A percentile compares a stretch with the other conserved stretches of the same genome.
phyloP scores from a whole-genome alignment of 2,888 invertebrate genomes.

The Scrobipalpa atriplicella region DNA sequence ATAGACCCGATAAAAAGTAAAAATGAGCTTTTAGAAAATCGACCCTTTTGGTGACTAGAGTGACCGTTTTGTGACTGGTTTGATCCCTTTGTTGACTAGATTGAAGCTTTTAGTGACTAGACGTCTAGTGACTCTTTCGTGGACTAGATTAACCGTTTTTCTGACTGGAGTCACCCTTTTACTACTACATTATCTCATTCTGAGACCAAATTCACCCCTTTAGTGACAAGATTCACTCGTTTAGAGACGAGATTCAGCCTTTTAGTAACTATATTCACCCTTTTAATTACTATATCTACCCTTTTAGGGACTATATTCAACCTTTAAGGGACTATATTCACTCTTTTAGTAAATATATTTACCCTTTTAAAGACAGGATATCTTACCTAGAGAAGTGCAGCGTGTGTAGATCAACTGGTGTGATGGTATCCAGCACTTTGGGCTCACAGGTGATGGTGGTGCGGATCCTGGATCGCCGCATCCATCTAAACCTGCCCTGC shows the following conservation, averaged over 20 bases:
- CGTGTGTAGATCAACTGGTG: slow-evolving; percentile 88
- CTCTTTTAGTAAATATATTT: too few relatives aligned
- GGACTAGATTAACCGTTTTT: neutral
- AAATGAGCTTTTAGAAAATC: too few relatives aligned
- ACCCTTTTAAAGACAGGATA: neutral
- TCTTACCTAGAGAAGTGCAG: slow-evolving; percentile 79
- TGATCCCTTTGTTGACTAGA: neutral
- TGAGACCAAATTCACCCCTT: too few relatives aligned
- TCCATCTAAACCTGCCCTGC: slow-evolving; percentile 92
- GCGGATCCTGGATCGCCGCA: slow-evolving; percentile 94
- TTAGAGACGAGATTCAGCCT: too few relatives aligned
- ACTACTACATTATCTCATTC: too few relatives aligned
- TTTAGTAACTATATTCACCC: too few relatives aligned
- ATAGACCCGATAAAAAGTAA: too few relatives aligned
- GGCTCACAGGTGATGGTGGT: slow-evolving; percentile 89
- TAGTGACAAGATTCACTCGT: too few relatives aligned
- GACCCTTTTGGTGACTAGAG: neutral
- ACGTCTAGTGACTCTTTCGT: neutral
- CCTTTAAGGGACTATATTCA: too few relatives aligned
- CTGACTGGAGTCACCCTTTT: neutral
- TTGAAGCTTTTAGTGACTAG: neutral
- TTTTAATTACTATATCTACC: too few relatives aligned
- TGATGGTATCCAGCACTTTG: slow-evolving; percentile 77
- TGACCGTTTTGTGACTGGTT: neutral
- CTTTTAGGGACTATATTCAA: too few relatives aligned